These are phyloP conservation scores for Amiota communis DNA, from an alignment of 2,888 invertebrate species.

Conservation along the genomic window DNA sequence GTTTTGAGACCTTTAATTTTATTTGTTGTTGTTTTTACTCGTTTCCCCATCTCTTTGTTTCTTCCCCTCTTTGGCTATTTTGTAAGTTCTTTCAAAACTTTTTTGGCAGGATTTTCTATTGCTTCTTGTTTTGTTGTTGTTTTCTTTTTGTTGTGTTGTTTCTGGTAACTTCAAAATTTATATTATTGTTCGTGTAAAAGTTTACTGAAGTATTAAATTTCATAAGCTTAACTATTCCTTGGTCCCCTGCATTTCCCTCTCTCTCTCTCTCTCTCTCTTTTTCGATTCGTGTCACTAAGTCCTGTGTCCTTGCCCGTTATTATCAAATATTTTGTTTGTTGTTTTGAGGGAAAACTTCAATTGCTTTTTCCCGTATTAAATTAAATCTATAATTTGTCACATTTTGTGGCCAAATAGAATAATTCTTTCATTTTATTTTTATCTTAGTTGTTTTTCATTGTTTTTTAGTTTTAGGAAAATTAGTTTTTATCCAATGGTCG, in stretches of 20 bases:
- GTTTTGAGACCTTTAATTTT: conserved; percentile 20
- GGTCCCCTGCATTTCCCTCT: background rate
- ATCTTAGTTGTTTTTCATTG: too few species aligned
- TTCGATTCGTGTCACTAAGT: background rate
- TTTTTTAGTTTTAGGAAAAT: too few species aligned
- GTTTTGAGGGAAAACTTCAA: conserved; percentile 37
- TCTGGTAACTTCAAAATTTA: conserved; percentile 3
- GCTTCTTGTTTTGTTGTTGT: conserved; percentile 29
- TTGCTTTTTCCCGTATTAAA: conserved; percentile 39
- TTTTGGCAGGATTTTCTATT: conserved; percentile 54
- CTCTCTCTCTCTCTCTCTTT: conserved; percentile 4
- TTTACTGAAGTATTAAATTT: conserved; percentile 45
- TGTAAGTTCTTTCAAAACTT: conserved; percentile 53
- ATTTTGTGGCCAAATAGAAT: conserved; percentile 16
- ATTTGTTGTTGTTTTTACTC: conserved; percentile 42
- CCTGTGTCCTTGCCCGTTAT: background rate
- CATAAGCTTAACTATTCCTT: conserved; percentile 40
- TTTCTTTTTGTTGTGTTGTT: background rate
- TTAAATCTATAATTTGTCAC: conserved; percentile 50
- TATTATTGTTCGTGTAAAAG: conserved; percentile 20
- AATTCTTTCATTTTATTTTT: too few species aligned
- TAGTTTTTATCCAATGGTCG: too few species aligned
- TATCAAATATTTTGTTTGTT: background rate
- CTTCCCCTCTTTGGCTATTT: conserved; percentile 47
- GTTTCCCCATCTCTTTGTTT: conserved; percentile 31